Percentiles rank a stretch among this genome's conserved stretches.
phyloP scores from a whole-genome alignment of 2,888 invertebrate genomes.

The Drosophila mimica region DNA sequence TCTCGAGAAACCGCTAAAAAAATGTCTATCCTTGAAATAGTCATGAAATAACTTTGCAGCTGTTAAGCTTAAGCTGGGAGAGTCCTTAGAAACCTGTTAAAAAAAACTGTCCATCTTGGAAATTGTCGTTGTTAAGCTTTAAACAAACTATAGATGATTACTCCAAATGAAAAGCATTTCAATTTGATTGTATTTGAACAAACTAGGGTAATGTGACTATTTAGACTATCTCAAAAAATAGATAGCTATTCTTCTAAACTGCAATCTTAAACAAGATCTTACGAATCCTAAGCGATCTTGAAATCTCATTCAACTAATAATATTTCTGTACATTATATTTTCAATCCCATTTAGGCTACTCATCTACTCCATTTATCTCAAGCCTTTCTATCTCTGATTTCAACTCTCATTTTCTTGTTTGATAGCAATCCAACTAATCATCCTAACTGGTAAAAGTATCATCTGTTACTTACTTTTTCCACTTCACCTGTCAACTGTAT shows the following conservation, averaged over 20 bases:
- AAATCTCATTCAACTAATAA: background rate
- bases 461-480: background rate
- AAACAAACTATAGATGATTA: background rate
- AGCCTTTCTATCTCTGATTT: background rate
- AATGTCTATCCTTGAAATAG: background rate
- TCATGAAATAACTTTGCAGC: background rate
- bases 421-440: background rate
- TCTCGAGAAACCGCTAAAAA: background rate
- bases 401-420: conserved; percentile 1
- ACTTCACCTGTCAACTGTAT: background rate
- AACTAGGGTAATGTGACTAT: background rate
- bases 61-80: background rate
- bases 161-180: too few relatives aligned
- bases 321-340: background rate
- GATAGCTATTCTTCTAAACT: background rate
- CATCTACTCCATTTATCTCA: background rate
- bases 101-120: background rate
- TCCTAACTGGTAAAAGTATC: background rate
- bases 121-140: background rate
- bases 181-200: background rate
- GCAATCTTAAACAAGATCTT: background rate
- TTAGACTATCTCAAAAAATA: background rate
- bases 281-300: background rate
- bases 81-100: background rate
- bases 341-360: background rate